phyloP scores from a whole-genome alignment of 2,888 invertebrate genomes.

The Chrysomela aeneicollis region DNA sequence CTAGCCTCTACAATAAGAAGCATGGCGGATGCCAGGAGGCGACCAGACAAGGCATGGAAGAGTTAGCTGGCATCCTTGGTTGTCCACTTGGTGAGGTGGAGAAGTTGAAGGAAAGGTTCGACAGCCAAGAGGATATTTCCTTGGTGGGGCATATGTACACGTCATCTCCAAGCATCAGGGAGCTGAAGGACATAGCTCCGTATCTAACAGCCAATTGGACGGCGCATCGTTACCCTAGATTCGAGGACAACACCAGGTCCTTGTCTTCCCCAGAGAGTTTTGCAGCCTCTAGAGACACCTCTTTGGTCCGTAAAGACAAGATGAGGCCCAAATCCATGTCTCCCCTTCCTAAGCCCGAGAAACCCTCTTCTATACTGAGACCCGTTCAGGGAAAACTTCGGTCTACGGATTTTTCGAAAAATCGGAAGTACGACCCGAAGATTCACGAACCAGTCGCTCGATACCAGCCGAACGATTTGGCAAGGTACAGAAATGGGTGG shows the following conservation, averaged over 20 bases:
- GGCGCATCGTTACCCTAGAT: slow-evolving; percentile 79
- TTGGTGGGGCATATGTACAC: slow-evolving; percentile 81
- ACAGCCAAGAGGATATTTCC: slow-evolving; percentile 66
- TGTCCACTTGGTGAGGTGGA: slow-evolving; percentile 74
- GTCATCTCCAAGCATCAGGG: slow-evolving; percentile 80
- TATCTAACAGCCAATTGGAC: slow-evolving; percentile 83
- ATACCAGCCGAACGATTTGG: slow-evolving; percentile 70
- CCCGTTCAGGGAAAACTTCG: slow-evolving; percentile 47
- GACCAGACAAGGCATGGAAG: slow-evolving; percentile 51
- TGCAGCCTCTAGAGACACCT: slow-evolving; percentile 47
- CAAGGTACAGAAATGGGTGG: slow-evolving; percentile 62
- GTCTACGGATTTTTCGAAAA: slow-evolving; percentile 63
- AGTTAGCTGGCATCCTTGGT: slow-evolving; percentile 56
- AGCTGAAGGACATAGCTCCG: slow-evolving; percentile 79
- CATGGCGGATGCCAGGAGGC: slow-evolving; percentile 47
- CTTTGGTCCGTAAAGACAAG: slow-evolving; percentile 60
- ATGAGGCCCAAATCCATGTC: slow-evolving; percentile 61
- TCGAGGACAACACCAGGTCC: slow-evolving; percentile 73
- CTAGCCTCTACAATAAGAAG: slow-evolving; percentile 63
- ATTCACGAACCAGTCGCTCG: slow-evolving; percentile 79
- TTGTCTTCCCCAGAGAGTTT: slow-evolving; percentile 64
- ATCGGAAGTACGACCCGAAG: slow-evolving; percentile 77
- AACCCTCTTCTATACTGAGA: slow-evolving; percentile 59
- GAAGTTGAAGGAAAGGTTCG: slow-evolving; percentile 76
- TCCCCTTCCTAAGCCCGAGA: slow-evolving; percentile 62